Evolutionary conservation across 2,888 invertebrate species (phyloP).

Genomic region (Tupiocoris notatus): DNA sequence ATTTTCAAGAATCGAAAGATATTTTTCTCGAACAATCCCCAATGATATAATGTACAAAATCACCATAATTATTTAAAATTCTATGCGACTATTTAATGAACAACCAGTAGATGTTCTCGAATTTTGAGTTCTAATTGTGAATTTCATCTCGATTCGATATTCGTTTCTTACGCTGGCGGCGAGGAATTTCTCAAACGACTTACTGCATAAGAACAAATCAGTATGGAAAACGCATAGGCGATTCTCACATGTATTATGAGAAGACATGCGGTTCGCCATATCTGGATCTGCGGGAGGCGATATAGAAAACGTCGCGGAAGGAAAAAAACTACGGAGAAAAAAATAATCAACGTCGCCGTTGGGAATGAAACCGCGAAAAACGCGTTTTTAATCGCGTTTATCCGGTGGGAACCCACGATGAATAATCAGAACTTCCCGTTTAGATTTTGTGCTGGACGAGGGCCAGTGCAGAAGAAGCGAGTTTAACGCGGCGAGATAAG

Average conservation of each 20-base stretch:
- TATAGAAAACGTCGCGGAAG: slow-evolving; percentile 4
- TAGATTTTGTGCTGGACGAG: slow-evolving; percentile 8
- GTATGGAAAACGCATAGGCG: background rate
- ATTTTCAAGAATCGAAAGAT: no score
- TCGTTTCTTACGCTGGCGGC: no score
- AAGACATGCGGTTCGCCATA: background rate
- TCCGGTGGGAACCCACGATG: slow-evolving; percentile 33
- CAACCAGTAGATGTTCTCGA: no score
- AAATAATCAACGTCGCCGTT: slow-evolving; percentile 2
- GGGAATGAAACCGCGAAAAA: slow-evolving; percentile 15
- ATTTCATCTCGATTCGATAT: no score
- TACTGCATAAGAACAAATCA: background rate
- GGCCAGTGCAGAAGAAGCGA: slow-evolving; percentile 9
- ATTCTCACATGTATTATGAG: slow-evolving; percentile 1
- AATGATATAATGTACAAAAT: no score
- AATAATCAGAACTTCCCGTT: slow-evolving; percentile 38
- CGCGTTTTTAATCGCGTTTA: slow-evolving; percentile 26
- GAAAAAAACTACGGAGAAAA: background rate
- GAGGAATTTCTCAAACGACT: no score
- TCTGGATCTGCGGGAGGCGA: background rate
- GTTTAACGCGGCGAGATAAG: slow-evolving; percentile 9
- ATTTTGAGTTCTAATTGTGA: no score
- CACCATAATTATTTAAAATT: no score
- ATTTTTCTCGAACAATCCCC: no score
- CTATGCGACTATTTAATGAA: no score